Evolutionary conservation across 2,113 vertebrate genomes (phyloP).

Genomic region (Miniopterus natalensis): DNA sequence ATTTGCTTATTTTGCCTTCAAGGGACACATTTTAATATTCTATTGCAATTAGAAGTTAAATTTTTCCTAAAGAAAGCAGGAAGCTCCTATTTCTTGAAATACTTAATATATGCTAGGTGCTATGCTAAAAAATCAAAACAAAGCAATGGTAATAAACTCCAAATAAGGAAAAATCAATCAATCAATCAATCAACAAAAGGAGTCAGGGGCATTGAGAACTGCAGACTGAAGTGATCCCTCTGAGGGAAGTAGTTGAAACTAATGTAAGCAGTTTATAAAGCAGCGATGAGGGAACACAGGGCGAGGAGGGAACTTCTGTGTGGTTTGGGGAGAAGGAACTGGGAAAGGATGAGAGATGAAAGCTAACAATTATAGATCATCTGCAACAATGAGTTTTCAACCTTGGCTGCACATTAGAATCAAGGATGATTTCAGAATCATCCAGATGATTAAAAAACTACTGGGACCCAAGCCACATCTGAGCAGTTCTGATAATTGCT

Average conservation of each 20-base stretch:
- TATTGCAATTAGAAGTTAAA: slow-evolving; percentile 54
- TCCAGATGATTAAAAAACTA: background rate
- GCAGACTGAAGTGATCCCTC: background rate
- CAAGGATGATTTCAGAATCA: background rate
- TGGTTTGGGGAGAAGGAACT: background rate
- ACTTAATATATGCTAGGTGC: background rate
- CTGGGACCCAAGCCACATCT: background rate
- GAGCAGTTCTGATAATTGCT: background rate
- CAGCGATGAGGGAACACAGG: background rate
- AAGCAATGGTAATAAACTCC: background rate
- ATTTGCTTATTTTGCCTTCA: slow-evolving; percentile 49
- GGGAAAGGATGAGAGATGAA: background rate
- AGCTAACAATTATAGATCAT: background rate
- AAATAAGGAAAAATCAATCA: slow-evolving; percentile 59
- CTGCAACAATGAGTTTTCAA: background rate
- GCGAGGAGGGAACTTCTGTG: background rate
- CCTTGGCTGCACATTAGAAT: background rate
- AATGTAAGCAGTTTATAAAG: background rate
- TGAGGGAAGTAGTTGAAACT: background rate
- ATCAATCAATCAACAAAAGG: background rate
- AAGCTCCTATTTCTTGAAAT: slow-evolving; percentile 60
- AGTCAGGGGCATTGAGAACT: background rate
- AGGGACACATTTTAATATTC: slow-evolving; percentile 11
- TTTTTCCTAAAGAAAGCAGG: slow-evolving; percentile 70
- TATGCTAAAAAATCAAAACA: background rate